Conservation (phyloP, 2,113 vertebrate species). For the Anthoscopus minutus region DNA sequence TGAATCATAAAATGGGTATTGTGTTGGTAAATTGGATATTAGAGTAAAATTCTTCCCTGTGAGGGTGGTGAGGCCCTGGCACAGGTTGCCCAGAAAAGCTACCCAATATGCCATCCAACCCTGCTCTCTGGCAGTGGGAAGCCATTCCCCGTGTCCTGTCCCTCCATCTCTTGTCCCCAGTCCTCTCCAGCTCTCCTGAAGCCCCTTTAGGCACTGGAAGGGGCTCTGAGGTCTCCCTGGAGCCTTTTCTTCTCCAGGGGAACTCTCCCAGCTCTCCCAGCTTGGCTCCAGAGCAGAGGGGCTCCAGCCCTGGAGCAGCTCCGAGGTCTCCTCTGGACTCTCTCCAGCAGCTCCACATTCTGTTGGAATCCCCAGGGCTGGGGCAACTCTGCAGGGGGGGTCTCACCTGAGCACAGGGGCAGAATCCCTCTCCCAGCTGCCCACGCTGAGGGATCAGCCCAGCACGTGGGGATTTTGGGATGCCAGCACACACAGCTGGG, state of each 20-base stretch:
- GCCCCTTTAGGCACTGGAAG: background rate
- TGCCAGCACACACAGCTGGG: background rate
- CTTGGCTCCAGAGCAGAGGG: background rate
- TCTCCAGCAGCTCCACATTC: background rate
- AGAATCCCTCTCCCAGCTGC: too few relatives aligned
- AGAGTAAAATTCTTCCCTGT: background rate
- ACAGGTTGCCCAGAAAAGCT: background rate
- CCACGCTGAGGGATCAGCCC: background rate
- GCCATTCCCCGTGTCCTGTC: background rate
- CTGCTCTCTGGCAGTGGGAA: background rate
- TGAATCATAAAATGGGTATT: background rate
- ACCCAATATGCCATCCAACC: fast-evolving
- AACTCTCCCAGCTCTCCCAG: background rate
- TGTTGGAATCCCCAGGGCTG: background rate
- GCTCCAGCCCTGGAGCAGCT: background rate
- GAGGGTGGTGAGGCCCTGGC: background rate
- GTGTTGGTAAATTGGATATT: background rate
- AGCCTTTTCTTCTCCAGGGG: background rate
- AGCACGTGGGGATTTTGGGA: background rate
- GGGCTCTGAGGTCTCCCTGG: background rate
- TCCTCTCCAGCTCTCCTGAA: background rate
- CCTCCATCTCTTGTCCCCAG: background rate
- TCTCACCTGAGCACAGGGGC: background rate
- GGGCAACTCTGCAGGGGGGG: background rate
- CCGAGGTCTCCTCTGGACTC: background rate